Evolutionary conservation across 2,888 invertebrate species (phyloP).

Genomic region (Chironomus tentans): DNA sequence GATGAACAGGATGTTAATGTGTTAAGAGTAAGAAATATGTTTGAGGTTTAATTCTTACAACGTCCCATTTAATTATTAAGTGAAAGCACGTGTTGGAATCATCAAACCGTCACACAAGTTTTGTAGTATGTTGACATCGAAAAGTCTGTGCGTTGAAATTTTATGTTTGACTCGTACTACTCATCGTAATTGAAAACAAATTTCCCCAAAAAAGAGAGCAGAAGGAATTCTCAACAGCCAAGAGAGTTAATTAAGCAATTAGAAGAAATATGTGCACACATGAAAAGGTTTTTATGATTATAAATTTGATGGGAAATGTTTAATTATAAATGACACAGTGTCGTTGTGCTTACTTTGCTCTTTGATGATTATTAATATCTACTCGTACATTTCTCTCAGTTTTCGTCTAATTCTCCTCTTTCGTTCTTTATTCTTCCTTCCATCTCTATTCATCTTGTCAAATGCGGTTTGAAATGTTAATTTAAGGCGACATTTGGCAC

Average conservation of each 20-base stretch:
- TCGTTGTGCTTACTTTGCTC: background rate
- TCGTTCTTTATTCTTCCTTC: background rate
- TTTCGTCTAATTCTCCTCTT: background rate
- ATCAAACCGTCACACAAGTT: background rate
- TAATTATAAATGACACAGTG: constrained; percentile 1
- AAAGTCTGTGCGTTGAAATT: background rate
- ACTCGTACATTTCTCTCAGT: too few relatives aligned
- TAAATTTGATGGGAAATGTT: background rate
- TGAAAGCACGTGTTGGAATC: constrained; percentile 10
- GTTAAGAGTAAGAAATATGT: background rate
- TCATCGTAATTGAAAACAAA: constrained; percentile 22
- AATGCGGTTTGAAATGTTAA: constrained; percentile 6
- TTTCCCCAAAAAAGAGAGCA: background rate
- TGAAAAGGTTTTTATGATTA: background rate
- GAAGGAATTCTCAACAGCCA: background rate
- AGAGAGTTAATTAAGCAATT: constrained; percentile 22
- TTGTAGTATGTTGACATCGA: background rate
- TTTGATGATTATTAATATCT: constrained; percentile 24
- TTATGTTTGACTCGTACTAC: background rate
- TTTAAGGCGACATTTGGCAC: constrained; percentile 21
- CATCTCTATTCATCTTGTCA: constrained; percentile 5
- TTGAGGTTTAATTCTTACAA: too few relatives aligned
- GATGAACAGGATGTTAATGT: background rate
- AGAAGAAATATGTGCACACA: constrained; percentile 1
- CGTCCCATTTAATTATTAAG: background rate